Evolutionary conservation across 2,113 vertebrate species (phyloP), one percentile per base, ranked within the genome.

Genomic region (Sminthopsis crassicaudata): DNA sequence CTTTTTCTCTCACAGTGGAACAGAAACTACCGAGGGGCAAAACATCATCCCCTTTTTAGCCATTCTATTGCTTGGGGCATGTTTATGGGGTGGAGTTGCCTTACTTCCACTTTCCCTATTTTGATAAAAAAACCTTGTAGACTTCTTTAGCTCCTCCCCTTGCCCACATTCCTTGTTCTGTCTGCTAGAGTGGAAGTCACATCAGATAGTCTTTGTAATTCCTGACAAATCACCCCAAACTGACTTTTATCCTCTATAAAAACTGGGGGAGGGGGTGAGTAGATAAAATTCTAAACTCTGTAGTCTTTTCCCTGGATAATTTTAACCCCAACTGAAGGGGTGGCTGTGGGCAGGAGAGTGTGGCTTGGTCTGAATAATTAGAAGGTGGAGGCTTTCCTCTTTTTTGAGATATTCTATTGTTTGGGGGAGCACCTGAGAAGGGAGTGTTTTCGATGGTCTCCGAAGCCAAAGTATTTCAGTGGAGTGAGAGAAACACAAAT

Each of bases 61-160:
- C 53, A 23, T 84, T 84, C 19, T 19, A 26, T 90, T n/a, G 89
- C 55, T 94, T n/a, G 14, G 7, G 60, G 30, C 60, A 7, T 76
- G 5, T n/a, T 76, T 90, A 24, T 53, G 30, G 46, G n/a, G 25
- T 94, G 91, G 11, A 54, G 46, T 92, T 93, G 10, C 92, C 84
- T 94, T 92, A 36, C 36, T 53, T 92, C 91, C 90, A 48, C 30
- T 89, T 93, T 96, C 96, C 30, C 54, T 67, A 92, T 76, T 26
- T 4, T 36, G 14, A 12, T 11, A 48, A 48, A 25, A 25, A 19
- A 84, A 84, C 22, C 7, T 8, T n/a, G 67, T 2, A 84, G 67
- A 23, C 36, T 76, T 76, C 60, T 76, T n/a, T 16, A n/a, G 1
- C 30, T 76, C 36, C 30, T 67, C 60, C 30, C 30, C 60, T 67